These are phyloP conservation scores for Schrankia costaestrigalis DNA, from an alignment of 2,888 invertebrate genomes.

Conservation along the genomic window DNA sequence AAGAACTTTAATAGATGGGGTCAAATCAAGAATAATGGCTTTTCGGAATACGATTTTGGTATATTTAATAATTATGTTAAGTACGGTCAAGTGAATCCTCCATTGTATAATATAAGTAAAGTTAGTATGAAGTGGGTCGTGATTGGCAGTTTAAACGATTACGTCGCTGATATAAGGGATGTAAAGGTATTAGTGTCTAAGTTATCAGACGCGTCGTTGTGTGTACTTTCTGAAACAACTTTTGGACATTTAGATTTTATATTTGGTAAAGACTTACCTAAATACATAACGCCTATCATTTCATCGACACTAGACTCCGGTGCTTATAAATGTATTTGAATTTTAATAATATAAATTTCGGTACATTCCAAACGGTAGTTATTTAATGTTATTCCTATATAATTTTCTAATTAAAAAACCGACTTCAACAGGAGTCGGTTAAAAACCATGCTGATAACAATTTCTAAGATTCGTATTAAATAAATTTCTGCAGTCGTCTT, in stretches of 20 bases:
- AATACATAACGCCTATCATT: constrained; percentile 33
- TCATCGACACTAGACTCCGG: constrained; percentile 23
- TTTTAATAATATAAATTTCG: not conserved
- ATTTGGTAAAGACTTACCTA: constrained; percentile 36
- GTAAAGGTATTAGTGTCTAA: constrained; percentile 19
- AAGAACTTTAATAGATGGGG: constrained; percentile 39
- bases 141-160: constrained; percentile 33
- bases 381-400: not conserved
- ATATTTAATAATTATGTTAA: constrained; percentile 14
- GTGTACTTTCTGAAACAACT: constrained; percentile 32
- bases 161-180: constrained; percentile 32
- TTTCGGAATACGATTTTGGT: constrained; percentile 36
- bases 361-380: not conserved
- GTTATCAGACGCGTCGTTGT: constrained; percentile 24
- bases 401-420: not conserved
- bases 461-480: too few relatives aligned
- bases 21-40: constrained; percentile 33
- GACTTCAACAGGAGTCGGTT: too few relatives aligned
- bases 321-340: constrained; percentile 22
- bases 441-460: too few relatives aligned
- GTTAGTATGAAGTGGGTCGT: constrained; percentile 32
- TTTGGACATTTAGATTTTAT: constrained; percentile 43
- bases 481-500: too few relatives aligned
- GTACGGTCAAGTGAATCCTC: constrained; percentile 29
- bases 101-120: constrained; percentile 26